Evolutionary conservation across 2,797 vertebrate genomes (phyloP).

Genomic region (Phyllotis vaccarum): DNA sequence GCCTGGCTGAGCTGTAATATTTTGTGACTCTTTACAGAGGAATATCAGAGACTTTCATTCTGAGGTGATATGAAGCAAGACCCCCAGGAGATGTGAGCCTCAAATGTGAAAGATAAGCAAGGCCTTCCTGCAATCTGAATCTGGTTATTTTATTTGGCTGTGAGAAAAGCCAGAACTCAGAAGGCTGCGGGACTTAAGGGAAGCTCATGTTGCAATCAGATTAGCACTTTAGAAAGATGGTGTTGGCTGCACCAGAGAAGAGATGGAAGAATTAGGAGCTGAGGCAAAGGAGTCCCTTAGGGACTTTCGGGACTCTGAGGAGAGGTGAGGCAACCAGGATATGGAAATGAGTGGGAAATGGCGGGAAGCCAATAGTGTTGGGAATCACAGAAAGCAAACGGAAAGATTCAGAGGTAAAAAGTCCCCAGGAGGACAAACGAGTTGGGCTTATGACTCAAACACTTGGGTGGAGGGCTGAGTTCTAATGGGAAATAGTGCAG

Average conservation of each 20-base stretch:
- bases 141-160: constrained; percentile 49
- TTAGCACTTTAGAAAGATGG: constrained; percentile 45
- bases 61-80: neutral
- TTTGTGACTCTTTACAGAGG: neutral
- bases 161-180: neutral
- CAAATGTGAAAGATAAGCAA: neutral
- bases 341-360: neutral
- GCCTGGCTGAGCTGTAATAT: neutral
- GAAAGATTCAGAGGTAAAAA: neutral
- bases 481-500: neutral
- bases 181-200: constrained; percentile 21
- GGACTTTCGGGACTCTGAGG: neutral
- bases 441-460: neutral
- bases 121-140: neutral
- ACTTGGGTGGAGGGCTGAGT: neutral
- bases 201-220: constrained; percentile 27
- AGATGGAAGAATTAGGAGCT: neutral
- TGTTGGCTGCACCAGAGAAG: neutral
- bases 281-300: neutral
- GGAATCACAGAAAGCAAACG: neutral
- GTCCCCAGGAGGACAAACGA: neutral
- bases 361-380: neutral
- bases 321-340: neutral
- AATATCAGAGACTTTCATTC: neutral
- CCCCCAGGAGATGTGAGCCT: neutral